Conservation (phyloP, 1,140 invertebrate species). For the Apis cerana region DNA sequence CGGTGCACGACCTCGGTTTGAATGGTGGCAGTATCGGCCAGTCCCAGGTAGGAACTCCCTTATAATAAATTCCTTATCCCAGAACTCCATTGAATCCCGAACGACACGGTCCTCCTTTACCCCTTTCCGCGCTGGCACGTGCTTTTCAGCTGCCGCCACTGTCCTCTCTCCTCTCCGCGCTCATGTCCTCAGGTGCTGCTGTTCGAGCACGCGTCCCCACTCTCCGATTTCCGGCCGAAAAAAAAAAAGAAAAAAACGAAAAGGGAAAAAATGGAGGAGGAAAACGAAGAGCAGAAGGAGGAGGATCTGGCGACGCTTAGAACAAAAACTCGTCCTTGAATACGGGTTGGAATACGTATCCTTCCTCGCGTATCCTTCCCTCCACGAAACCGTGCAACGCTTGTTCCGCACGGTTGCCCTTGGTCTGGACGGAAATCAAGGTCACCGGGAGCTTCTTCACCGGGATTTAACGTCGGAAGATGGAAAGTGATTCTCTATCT, state of each 20-base stretch:
- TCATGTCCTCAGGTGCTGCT: constrained; percentile 58
- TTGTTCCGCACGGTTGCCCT: constrained; percentile 25
- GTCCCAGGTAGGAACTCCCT: constrained; percentile 50
- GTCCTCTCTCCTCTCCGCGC: not conserved
- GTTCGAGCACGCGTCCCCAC: constrained; percentile 66
- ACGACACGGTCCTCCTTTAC: constrained; percentile 16
- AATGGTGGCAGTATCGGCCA: constrained; percentile 57
- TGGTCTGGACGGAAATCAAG: constrained; percentile 12
- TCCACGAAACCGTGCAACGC: constrained; percentile 15
- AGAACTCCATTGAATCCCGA: constrained; percentile 58
- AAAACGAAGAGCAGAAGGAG: not conserved
- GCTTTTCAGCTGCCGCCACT: constrained; percentile 62
- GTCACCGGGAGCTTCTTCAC: not conserved
- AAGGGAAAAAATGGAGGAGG: not conserved
- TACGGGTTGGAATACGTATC: constrained; percentile 14
- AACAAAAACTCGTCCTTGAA: constrained; percentile 52
- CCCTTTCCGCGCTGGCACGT: constrained; percentile 66
- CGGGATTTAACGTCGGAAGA: not conserved
- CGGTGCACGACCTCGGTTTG: constrained; percentile 45
- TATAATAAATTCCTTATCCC: constrained; percentile 72
- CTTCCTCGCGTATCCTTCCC: not conserved
- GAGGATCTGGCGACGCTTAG: constrained; percentile 42
- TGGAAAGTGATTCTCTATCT: not conserved
- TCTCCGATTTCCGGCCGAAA: constrained; percentile 47
- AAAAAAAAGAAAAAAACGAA: not conserved